Base-by-base conservation (phyloP, 2,113 vertebrate species). In the Tachuris rubrigastra region DNA sequence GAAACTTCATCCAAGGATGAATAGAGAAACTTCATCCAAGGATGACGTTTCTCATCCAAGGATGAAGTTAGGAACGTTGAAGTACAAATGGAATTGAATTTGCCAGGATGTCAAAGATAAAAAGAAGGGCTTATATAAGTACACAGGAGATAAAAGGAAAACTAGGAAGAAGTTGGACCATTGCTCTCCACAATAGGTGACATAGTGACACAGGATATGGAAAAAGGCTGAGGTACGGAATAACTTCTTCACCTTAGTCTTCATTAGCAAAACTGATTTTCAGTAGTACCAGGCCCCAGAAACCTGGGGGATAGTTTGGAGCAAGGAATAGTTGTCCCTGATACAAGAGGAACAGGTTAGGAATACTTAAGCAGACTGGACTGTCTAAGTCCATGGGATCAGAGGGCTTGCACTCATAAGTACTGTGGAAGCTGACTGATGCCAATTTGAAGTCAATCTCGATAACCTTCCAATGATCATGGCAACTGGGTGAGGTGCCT, bases 361-460 rank as follows among this genome's bases (percentile, higher is more conserved):
- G 12, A 50, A 50, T 16, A 65, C 5, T 50, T 71, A 28, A 50
- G 22, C 17, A 59, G 4, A 72, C 30, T 20, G 23, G 19, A 47
- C 19, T 46, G 14, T 6, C 3, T 37, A 37, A 77, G 10, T 15
- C 9, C 14, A 9, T 30, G 8, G 22, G 5, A n/a, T 27, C 14
- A n/a, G 16, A 35, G 14, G 7, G 22, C 2, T 30, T 39, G 22
- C 14, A 30, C 14, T 46, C 12, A 9, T 0, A 2, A 55, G 4
- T 50, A 25, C 7, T 24, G 20, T 8, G 16, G 13, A 62, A 76
- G 4, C 7, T 25, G 33, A 35, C 15, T 55, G 33, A 20, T 85
- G 15, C 14, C 15, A 5, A 22, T 52, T 85, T 2, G 49, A 35
- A 30, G 28, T 58, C 30, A 63, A 5, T 58, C 44, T 74, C 33